Evolutionary conservation across 2,888 invertebrate species (phyloP), one percentile per base, ranked within the genome.

Genomic region (Morpho achilles): DNA sequence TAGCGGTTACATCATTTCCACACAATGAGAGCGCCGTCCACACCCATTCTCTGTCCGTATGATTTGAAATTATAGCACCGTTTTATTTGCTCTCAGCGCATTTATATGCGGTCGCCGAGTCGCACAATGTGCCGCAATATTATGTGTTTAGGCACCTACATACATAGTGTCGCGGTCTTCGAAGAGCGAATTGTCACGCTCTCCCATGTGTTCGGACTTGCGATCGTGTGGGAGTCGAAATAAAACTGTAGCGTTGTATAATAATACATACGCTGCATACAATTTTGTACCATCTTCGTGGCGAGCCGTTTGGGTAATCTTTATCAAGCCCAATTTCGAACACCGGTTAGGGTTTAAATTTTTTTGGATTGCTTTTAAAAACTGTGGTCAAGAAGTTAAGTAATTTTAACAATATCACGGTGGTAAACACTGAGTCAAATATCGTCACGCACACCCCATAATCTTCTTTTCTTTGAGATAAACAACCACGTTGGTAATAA

Each of bases 1-100:
- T 90, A 88, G 90, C 80, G 86, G 88, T 89, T 89, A 88, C 90
- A 90, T 89, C 87, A 90, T 90, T 90, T 90, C 90, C 90, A 90
- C 90, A 90, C 90, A 90, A 90, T 90, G 89, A 89, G 87, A 87
- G 80, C 85, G 85, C 84, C 86, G 87, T 90, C 90, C 90, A 90
- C 90, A 89, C 90, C 90, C 90, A 90, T 89, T 90, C 90, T 90
- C 88, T 89, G 90, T 90, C 89, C 88, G 85, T 88, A 90, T 89
- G 90, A 90, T 90, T 90, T 90, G 90, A 90, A 89, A 90, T 90
- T 90, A 89, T 90, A 88, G 89, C 90, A 88, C 88, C 87, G 82
- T 89, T 90, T 90, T 90, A 89, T 90, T 89, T 89, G 90, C 87
- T 89, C 88, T 86, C 77, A 72, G 76, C 82, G 82, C 89, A 87